phyloP scores from a whole-genome alignment of 2,888 invertebrate genomes.

The Biston stratarius region DNA sequence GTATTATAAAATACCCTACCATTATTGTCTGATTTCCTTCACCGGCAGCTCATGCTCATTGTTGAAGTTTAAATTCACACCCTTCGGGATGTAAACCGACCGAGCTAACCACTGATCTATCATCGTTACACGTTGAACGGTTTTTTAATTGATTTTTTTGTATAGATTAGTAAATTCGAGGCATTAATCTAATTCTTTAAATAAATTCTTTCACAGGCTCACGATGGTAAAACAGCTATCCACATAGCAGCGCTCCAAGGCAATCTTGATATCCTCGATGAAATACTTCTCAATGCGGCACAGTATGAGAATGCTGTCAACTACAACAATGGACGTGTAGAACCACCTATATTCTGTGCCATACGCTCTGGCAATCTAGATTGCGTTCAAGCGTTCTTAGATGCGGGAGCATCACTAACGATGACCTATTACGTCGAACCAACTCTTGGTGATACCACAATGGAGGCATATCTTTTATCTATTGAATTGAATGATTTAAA shows the following conservation, averaged over 20 bases:
- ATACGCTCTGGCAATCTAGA: constrained; percentile 64
- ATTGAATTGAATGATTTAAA: background rate
- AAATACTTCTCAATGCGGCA: constrained; percentile 70
- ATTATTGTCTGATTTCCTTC: too few species aligned
- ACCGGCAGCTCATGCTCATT: too few species aligned
- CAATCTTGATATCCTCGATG: constrained; percentile 71
- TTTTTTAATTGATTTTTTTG: too few species aligned
- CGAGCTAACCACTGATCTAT: too few species aligned
- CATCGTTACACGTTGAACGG: too few species aligned
- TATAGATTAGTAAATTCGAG: too few species aligned
- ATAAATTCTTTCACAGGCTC: constrained; percentile 36
- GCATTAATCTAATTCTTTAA: too few species aligned
- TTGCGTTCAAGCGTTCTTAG: constrained; percentile 67
- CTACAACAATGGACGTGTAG: constrained; percentile 62
- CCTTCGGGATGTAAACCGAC: too few species aligned
- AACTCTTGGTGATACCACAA: background rate
- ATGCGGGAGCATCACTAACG: constrained; percentile 65
- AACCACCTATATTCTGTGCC: constrained; percentile 75
- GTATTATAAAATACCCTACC: too few species aligned
- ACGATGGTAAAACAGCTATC: constrained; percentile 57
- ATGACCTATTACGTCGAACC: constrained; percentile 9
- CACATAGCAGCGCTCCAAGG: constrained; percentile 77
- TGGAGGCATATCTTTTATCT: constrained; percentile 8
- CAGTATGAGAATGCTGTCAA: constrained; percentile 51
- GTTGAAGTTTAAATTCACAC: too few species aligned